A percentile compares a stretch with the other conserved stretches of the same genome.
Conservation (phyloP, 2,888 invertebrate species). For the Latrodectus hesperus region DNA sequence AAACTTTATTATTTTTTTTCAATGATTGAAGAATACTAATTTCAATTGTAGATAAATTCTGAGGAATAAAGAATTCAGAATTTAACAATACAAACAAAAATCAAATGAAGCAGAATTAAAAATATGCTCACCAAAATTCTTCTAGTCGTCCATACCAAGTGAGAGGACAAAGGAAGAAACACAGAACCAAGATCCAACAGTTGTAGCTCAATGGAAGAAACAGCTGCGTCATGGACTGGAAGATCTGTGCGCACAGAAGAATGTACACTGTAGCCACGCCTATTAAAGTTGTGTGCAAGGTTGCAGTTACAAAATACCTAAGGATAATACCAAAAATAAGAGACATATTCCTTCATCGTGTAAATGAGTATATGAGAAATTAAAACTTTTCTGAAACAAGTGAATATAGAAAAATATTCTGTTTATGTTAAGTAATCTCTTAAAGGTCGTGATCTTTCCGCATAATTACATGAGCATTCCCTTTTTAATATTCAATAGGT, state of each 20-base stretch:
- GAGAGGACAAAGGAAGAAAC: constrained; percentile 83
- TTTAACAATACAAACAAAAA: no score
- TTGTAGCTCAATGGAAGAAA: constrained; percentile 81
- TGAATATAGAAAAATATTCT: no score
- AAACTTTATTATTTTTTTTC: no score
- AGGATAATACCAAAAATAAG: neutral
- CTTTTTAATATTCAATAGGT: no score
- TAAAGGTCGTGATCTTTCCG: no score
- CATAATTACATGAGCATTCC: no score
- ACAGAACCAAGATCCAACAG: constrained; percentile 87
- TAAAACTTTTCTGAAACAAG: no score
- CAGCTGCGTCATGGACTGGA: constrained; percentile 82
- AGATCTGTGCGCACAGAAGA: constrained; percentile 82
- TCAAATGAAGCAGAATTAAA: no score
- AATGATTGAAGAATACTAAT: no score
- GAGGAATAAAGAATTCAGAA: no score
- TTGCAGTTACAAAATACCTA: constrained; percentile 78
- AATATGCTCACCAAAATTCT: constrained; percentile 86
- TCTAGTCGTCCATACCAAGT: constrained; percentile 93
- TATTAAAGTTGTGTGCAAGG: constrained; percentile 81
- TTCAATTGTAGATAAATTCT: no score
- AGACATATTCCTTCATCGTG: neutral
- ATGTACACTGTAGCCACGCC: constrained; percentile 82
- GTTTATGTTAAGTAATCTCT: no score
- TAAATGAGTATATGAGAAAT: neutral